Evolutionary conservation across 2,797 vertebrate species (phyloP), one percentile per base, ranked within the genome.

Genomic region (Denticeps clupeoides): DNA sequence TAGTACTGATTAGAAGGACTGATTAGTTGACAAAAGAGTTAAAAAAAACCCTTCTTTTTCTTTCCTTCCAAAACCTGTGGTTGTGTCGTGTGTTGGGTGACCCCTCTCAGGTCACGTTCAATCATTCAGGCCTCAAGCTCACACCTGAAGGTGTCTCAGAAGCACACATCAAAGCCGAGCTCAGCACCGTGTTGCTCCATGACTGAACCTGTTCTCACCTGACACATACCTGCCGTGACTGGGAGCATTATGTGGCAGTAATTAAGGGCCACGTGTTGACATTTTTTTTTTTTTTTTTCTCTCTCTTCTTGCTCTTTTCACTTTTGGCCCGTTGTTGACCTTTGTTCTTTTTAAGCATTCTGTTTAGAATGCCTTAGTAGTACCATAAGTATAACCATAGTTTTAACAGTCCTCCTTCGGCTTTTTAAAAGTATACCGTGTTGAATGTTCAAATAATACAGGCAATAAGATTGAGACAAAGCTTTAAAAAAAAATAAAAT

Each of bases 161-260:
- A 77, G 70, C 65, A 50, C 47, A 70, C 52, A 73, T 81, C 64
- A 78, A 76, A 81, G 69, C 48, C 58, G n/a, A 22, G 41, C 45
- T 10, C n/a, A 48, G 52, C 52, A 27, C 45, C 41, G 47, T 50
- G 27, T 23, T 53, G 21, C 3, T 49, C 41, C 69, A 71, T 64
- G 62, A 63, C 70, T 68, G 58, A 75, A 79, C 73, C 71, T 79
- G 72, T 78, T 73, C 68, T 56, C 69, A 68, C 60, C 67, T 65
- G 70, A 65, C 63, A 45, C 68, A 63, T 65, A 64, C 58, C 72
- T 79, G 53, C 58, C 67, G 64, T 69, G 53, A 43, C 63, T 64
- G 65, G 58, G 56, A 60, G 60, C 58, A 62, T 65, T 64, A 65
- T 46, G 37, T 33, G 43, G 47, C 50, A 60, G 60, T 59, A 68